These are phyloP conservation scores for Drosophila burlai DNA, from an alignment of 1,140 invertebrate species.

Conservation along the genomic window DNA sequence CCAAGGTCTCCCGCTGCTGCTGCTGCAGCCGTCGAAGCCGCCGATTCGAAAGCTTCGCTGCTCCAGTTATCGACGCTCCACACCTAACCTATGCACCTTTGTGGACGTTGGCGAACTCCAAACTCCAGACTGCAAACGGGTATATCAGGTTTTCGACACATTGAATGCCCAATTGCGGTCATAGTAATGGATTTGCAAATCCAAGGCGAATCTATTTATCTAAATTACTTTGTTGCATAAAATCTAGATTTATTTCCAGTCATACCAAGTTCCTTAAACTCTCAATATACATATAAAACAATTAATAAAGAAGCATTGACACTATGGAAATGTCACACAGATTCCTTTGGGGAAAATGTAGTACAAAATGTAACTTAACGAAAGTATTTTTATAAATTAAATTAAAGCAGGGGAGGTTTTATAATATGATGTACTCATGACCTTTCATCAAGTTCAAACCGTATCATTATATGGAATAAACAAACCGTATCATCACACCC, in stretches of 20 bases:
- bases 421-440: background rate
- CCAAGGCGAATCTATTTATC: constrained; percentile 29
- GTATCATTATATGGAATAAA: background rate
- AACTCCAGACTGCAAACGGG: constrained; percentile 29
- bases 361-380: too few species aligned
- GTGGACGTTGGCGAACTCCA: constrained; percentile 20
- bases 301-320: background rate
- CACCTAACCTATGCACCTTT: constrained; percentile 64
- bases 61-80: constrained; percentile 65
- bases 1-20: constrained; percentile 61
- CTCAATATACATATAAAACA: background rate
- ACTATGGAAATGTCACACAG: background rate
- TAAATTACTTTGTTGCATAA: constrained; percentile 6
- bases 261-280: background rate
- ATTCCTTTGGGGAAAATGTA: background rate
- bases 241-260: background rate
- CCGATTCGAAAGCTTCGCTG: constrained; percentile 53
- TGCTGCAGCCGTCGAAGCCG: constrained; percentile 40
- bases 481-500: background rate
- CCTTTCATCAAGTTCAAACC: background rate
- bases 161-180: constrained; percentile 29
- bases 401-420: background rate
- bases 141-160: constrained; percentile 39
- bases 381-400: background rate
- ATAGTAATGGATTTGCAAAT: constrained; percentile 27